Evolutionary conservation across 2,888 invertebrate genomes (phyloP).

Genomic region (Pseudococcus longispinus): DNA sequence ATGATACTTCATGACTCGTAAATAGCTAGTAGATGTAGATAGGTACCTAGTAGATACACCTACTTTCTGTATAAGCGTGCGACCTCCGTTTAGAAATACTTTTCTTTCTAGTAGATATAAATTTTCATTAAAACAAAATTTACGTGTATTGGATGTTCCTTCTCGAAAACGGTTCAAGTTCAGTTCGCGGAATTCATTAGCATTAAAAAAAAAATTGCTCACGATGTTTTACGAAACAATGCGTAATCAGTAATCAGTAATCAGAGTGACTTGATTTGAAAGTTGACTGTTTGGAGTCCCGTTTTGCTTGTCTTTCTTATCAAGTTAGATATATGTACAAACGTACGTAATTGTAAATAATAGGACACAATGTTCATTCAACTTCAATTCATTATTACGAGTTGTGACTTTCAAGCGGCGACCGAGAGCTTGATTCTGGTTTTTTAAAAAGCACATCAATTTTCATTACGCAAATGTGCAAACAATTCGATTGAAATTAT

Average conservation of each 20-base stretch:
- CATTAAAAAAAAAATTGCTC: not conserved
- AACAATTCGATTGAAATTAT: not conserved
- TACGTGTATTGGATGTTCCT: not conserved
- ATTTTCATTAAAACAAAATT: not conserved
- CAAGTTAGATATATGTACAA: not conserved
- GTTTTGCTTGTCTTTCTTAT: not conserved
- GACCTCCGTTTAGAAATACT: not conserved
- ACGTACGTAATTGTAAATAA: not conserved
- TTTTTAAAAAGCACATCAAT: not conserved
- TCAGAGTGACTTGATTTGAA: not conserved
- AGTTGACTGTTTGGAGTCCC: not conserved
- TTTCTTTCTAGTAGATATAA: not conserved
- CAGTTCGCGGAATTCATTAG: not conserved
- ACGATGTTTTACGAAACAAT: not conserved
- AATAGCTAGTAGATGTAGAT: too few species aligned
- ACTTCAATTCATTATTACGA: not conserved
- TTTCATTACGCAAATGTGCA: not conserved
- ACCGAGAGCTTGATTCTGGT: not conserved
- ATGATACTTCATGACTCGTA: too few species aligned
- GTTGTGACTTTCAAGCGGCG: too few species aligned
- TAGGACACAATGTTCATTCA: not conserved
- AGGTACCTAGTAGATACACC: too few species aligned
- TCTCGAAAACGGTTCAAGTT: not conserved
- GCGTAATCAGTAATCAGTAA: not conserved
- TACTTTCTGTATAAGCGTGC: too few species aligned